Percentiles rank a stretch among this genome's conserved stretches.
These are phyloP conservation scores for Andrena bicolor DNA, from an alignment of 2,888 invertebrate species.

Conservation along the genomic window DNA sequence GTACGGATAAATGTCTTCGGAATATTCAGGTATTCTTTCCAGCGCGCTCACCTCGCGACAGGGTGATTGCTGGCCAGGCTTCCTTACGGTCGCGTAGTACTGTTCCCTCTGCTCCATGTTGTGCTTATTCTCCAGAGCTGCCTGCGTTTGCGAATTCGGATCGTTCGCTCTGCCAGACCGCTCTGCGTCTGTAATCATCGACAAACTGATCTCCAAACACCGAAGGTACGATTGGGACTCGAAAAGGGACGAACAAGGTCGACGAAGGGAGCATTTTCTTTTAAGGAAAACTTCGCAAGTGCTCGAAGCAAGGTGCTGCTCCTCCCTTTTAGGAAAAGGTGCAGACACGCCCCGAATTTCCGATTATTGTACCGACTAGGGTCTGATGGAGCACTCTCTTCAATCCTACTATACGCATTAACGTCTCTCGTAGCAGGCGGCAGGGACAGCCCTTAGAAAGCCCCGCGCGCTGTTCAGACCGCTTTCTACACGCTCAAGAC, in stretches of 20 bases:
- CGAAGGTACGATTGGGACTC: background rate
- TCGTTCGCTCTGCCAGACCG: slow-evolving; percentile 79
- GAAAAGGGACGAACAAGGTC: background rate
- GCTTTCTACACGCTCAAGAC: slow-evolving; percentile 7
- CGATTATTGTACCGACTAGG: background rate
- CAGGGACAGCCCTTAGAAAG: background rate
- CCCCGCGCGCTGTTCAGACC: background rate
- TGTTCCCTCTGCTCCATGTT: slow-evolving; percentile 86
- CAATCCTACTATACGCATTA: background rate
- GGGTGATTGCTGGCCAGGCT: slow-evolving; percentile 85
- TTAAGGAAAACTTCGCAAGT: too few relatives aligned
- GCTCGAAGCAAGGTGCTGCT: too few relatives aligned
- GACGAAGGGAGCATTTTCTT: too few relatives aligned
- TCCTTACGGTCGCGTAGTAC: slow-evolving; percentile 86
- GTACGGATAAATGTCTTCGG: slow-evolving; percentile 88
- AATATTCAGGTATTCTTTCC: slow-evolving; percentile 87
- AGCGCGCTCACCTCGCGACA: slow-evolving; percentile 84
- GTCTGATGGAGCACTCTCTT: background rate
- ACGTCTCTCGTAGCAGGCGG: slow-evolving; percentile 5
- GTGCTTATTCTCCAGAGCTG: slow-evolving; percentile 84
- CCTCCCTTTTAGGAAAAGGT: too few relatives aligned
- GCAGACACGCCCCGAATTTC: background rate
- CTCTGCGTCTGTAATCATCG: slow-evolving; percentile 74
- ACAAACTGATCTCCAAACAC: background rate
- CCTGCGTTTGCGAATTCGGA: slow-evolving; percentile 82